Evolutionary conservation across 2,113 vertebrate genomes (phyloP).

Genomic region (Muntiacus muntjak): DNA sequence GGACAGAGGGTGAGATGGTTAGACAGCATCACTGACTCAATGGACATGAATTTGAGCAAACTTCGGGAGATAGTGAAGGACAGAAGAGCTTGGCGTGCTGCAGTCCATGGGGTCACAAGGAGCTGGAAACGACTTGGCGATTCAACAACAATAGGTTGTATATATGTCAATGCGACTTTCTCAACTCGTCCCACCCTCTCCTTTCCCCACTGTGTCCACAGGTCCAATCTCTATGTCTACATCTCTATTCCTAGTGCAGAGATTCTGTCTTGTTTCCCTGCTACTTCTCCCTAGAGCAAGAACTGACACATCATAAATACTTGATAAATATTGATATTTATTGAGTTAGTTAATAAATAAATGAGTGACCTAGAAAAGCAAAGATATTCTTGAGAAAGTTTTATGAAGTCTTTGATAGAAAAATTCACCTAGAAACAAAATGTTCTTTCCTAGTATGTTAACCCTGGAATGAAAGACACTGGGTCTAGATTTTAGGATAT

Average conservation of each 20-base stretch:
- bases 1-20: neutral
- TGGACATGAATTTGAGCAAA: neutral
- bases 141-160: neutral
- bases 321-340: neutral
- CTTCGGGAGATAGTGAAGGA: neutral
- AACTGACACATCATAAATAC: too few species aligned
- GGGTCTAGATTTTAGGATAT: neutral
- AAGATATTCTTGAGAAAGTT: neutral
- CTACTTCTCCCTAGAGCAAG: neutral
- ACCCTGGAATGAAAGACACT: neutral
- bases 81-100: neutral
- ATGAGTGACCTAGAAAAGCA: neutral
- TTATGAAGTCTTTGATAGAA: neutral
- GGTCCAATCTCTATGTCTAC: rapidly evolving
- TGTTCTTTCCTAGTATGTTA: neutral
- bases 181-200: neutral
- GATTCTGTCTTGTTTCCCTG: neutral
- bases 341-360: neutral
- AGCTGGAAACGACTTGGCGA: neutral
- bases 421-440: neutral
- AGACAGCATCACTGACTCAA: neutral
- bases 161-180: neutral
- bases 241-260: neutral
- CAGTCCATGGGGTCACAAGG: neutral
- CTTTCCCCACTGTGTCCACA: neutral